Conservation (phyloP, 1,140 invertebrate genomes). For the Drosophila elegans region DNA sequence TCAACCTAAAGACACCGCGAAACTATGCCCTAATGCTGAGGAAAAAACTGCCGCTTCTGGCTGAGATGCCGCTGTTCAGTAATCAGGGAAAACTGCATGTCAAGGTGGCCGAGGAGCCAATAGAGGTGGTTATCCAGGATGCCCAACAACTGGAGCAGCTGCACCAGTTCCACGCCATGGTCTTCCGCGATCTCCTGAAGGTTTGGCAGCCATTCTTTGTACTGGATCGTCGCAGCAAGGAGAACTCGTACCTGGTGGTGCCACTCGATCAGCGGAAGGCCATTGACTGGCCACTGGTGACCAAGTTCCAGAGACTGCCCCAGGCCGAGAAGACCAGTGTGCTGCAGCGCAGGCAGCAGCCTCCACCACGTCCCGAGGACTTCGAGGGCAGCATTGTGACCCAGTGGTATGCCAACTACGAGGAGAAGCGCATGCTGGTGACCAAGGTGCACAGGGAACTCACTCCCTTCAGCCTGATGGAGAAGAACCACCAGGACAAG, state of each 20-base stretch:
- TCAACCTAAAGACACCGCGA: conserved; percentile 63
- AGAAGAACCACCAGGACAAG: conserved; percentile 88
- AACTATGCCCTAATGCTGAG: conserved; percentile 88
- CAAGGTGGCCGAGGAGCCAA: conserved; percentile 86
- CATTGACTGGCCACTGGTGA: conserved; percentile 85
- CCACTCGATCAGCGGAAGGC: conserved; percentile 85
- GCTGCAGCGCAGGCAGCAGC: conserved; percentile 86
- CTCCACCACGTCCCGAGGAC: conserved; percentile 87
- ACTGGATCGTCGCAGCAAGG: conserved; percentile 87
- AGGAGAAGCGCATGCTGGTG: conserved; percentile 91
- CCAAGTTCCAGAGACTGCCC: conserved; percentile 71
- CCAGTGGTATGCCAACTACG: conserved; percentile 92
- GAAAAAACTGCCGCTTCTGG: conserved; percentile 86
- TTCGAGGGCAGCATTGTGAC: conserved; percentile 91
- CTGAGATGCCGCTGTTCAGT: conserved; percentile 94
- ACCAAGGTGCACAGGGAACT: conserved; percentile 92
- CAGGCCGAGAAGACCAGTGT: conserved; percentile 47
- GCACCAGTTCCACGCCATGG: conserved; percentile 88
- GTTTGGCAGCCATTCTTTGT: conserved; percentile 92
- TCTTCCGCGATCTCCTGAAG: conserved; percentile 89
- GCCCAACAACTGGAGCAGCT: conserved; percentile 85
- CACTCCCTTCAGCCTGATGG: conserved; percentile 92
- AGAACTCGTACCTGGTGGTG: conserved; percentile 91
- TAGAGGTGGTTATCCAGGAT: conserved; percentile 85
- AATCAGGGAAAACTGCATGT: conserved; percentile 92